Evolutionary conservation across 2,797 vertebrate species (phyloP).

Genomic region (Sebastes matsubarae): DNA sequence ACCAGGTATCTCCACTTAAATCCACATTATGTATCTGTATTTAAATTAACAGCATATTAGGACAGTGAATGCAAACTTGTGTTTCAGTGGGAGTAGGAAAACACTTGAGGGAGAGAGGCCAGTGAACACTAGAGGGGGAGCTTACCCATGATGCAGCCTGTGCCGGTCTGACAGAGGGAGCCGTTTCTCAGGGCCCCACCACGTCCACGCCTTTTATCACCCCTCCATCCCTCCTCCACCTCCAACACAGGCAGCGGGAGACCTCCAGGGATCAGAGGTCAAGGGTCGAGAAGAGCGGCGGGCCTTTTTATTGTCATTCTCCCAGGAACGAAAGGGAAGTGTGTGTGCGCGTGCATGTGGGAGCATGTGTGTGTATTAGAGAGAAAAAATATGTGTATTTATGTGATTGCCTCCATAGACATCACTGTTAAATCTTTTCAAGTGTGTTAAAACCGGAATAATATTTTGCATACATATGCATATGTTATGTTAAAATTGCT

Average conservation of each 20-base stretch:
- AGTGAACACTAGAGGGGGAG: constrained; percentile 99
- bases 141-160: constrained; percentile 88
- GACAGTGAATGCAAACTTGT: constrained; percentile 26
- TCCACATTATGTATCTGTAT: neutral
- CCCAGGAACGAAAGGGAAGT: constrained; percentile 70
- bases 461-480: neutral
- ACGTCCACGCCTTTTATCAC: constrained; percentile 80
- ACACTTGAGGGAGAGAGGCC: constrained; percentile 62
- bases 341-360: constrained; percentile 29
- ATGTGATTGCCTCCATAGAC: neutral
- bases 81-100: constrained; percentile 24
- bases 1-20: neutral
- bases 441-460: neutral
- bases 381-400: constrained; percentile 4
- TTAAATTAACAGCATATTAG: neutral
- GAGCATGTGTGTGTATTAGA: neutral
- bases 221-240: constrained; percentile 76
- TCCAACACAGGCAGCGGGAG: constrained; percentile 82
- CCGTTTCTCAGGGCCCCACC: constrained; percentile 78
- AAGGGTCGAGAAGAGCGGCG: constrained; percentile 86
- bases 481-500: constrained; percentile 17
- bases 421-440: neutral
- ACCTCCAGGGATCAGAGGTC: constrained; percentile 83
- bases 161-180: constrained; percentile 80
- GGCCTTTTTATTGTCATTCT: constrained; percentile 87